These are phyloP conservation scores for Psephotus haematonotus DNA, from an alignment of 2,113 vertebrate species.

Conservation along the genomic window DNA sequence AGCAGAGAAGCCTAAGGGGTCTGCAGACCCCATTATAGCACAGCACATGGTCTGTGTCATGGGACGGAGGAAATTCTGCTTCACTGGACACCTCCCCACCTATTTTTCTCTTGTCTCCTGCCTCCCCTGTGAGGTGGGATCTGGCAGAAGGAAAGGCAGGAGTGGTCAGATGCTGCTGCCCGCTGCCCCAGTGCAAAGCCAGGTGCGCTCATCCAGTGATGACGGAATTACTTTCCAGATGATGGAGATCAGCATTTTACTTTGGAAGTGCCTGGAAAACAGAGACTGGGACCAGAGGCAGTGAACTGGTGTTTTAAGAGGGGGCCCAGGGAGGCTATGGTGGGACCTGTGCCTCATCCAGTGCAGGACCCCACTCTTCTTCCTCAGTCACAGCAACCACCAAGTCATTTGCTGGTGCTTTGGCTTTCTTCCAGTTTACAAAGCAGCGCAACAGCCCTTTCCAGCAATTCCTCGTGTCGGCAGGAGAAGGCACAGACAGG, in stretches of 20 bases:
- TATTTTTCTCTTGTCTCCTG: neutral
- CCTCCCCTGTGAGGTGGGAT: neutral
- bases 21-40: neutral
- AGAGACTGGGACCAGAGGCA: neutral
- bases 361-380: neutral
- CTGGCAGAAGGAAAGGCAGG: neutral
- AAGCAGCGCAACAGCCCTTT: neutral
- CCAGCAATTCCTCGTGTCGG: neutral
- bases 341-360: neutral
- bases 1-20: constrained; percentile 25
- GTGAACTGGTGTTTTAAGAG: neutral
- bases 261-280: neutral
- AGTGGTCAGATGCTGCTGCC: neutral
- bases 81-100: neutral
- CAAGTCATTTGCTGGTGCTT: neutral
- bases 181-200: neutral
- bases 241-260: neutral
- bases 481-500: constrained; percentile 2
- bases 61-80: neutral
- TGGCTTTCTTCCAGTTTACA: neutral
- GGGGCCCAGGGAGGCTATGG: neutral
- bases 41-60: neutral
- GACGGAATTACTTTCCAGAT: neutral
- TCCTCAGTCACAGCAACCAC: neutral
- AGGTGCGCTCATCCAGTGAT: neutral